Evolutionary conservation across 92 coral and sea anemone genomes (phyloP).

Genomic region (Porites rus): DNA sequence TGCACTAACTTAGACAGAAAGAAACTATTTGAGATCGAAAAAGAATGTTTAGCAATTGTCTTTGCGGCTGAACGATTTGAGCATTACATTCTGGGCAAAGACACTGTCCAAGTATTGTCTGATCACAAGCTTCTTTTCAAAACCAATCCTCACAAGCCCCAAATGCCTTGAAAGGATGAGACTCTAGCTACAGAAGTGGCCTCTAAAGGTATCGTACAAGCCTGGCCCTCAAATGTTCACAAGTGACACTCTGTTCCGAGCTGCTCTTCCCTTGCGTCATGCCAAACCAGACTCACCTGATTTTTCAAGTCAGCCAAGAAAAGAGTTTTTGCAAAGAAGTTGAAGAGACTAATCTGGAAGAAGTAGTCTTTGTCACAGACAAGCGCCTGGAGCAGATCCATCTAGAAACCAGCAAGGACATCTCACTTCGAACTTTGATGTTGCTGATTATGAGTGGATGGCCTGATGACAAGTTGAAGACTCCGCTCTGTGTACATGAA

Average conservation of each 20-base stretch:
- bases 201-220: neutral
- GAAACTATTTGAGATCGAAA: slow-evolving; percentile 42
- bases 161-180: neutral
- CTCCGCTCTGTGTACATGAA: slow-evolving; percentile 19
- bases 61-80: slow-evolving; percentile 67
- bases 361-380: no score
- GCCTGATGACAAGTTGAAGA: slow-evolving; percentile 10
- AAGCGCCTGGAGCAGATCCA: no score
- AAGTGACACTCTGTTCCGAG: slow-evolving; percentile 52
- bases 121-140: slow-evolving; percentile 62
- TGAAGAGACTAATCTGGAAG: slow-evolving; percentile 1
- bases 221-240: slow-evolving; percentile 60
- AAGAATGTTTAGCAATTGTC: slow-evolving; percentile 64
- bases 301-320: slow-evolving; percentile 23
- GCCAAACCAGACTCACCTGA: slow-evolving; percentile 21
- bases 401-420: no score
- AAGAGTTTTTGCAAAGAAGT: slow-evolving; percentile 1
- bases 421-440: slow-evolving; percentile 29
- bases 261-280: slow-evolving; percentile 26
- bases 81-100: slow-evolving; percentile 52
- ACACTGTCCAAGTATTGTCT: slow-evolving; percentile 23
- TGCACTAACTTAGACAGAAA: slow-evolving; percentile 47
- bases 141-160: slow-evolving; percentile 58
- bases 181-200: slow-evolving; percentile 4
- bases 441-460: slow-evolving; percentile 34